phyloP scores from a whole-genome alignment of 2,797 vertebrate species.

The Dicrostonyx torquatus region DNA sequence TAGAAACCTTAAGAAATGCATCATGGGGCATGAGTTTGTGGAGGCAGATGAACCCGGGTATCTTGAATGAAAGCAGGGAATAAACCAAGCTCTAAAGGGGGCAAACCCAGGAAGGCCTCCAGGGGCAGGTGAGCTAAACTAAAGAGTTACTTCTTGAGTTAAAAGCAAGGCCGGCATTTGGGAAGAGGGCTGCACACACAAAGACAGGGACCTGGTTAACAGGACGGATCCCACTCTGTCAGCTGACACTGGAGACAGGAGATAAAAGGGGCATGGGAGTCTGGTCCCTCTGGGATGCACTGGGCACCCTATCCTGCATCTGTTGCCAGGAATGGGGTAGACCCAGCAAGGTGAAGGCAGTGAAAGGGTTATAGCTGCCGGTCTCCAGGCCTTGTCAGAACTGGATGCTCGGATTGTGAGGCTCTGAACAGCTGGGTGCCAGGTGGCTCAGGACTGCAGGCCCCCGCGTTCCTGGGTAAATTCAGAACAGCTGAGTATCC shows the following conservation, averaged over 20 bases:
- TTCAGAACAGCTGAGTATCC: slow-evolving; percentile 74
- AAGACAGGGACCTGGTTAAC: fast-evolving
- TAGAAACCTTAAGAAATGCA: neutral
- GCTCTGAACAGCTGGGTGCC: slow-evolving; percentile 75
- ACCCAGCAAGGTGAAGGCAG: neutral
- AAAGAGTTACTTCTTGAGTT: neutral
- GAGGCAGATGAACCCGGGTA: neutral
- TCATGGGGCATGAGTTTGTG: fast-evolving
- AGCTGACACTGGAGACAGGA: neutral
- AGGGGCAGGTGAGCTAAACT: neutral
- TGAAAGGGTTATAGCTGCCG: neutral
- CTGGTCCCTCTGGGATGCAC: neutral
- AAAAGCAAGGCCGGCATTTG: neutral
- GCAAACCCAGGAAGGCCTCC: neutral
- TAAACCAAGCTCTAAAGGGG: too few relatives aligned
- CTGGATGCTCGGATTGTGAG: neutral
- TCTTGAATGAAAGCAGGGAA: neutral
- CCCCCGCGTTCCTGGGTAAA: slow-evolving; percentile 69
- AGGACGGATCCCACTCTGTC: fast-evolving
- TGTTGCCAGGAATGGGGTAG: neutral
- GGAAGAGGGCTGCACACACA: fast-evolving
- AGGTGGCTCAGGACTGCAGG: slow-evolving; percentile 60
- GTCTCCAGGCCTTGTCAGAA: neutral
- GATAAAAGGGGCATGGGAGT: neutral
- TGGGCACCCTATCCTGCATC: neutral